Evolutionary conservation across 2,888 invertebrate species (phyloP).

Genomic region (Pollenia griseotomentosa): DNA sequence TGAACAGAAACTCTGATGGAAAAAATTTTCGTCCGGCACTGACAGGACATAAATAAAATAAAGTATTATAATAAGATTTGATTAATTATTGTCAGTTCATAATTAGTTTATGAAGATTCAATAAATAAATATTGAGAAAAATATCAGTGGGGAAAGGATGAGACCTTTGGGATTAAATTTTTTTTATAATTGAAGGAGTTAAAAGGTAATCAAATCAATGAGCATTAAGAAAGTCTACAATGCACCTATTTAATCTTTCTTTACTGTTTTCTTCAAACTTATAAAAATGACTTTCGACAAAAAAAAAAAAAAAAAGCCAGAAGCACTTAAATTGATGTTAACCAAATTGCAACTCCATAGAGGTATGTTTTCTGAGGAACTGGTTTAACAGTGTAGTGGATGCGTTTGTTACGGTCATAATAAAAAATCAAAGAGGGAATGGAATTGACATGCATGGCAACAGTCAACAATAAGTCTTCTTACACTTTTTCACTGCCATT

Average conservation of each 20-base stretch:
- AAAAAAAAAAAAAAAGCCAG: not conserved
- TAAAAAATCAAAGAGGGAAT: constrained; percentile 7
- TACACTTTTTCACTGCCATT: not conserved
- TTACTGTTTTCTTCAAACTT: not conserved
- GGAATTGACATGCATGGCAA: constrained; percentile 42
- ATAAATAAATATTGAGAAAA: too few species aligned
- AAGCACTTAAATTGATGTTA: not conserved
- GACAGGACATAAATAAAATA: too few species aligned
- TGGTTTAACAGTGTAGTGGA: constrained; percentile 24
- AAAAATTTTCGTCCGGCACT: too few species aligned
- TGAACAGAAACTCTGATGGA: too few species aligned
- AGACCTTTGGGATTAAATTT: too few species aligned
- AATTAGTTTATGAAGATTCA: too few species aligned
- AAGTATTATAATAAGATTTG: too few species aligned
- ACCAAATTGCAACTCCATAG: constrained; percentile 17
- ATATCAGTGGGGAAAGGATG: too few species aligned
- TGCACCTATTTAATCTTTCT: not conserved
- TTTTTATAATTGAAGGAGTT: too few species aligned
- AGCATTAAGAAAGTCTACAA: not conserved
- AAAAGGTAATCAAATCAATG: too few species aligned
- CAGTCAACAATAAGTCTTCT: not conserved
- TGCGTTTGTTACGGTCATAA: constrained; percentile 7
- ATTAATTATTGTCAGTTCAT: too few species aligned
- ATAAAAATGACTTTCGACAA: constrained; percentile 2
- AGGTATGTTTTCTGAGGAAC: constrained; percentile 30